Evolutionary conservation across 2,113 vertebrate species (phyloP).

Genomic region (Nycticebus coucang): DNA sequence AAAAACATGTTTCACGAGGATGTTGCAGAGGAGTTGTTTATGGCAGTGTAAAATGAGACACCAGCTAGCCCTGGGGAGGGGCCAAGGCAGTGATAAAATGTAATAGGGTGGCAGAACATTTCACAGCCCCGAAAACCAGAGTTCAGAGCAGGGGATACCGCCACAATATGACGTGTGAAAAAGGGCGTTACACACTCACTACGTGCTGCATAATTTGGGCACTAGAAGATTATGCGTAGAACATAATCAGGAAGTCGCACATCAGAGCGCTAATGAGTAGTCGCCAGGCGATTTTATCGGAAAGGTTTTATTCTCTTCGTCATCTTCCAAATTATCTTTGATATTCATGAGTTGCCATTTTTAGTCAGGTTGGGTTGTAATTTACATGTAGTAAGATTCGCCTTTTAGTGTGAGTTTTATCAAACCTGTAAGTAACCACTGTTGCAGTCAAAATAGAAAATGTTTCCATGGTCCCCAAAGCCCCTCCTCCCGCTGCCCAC

Average conservation of each 20-base stretch:
- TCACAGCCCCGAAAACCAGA: neutral
- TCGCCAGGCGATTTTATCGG: neutral
- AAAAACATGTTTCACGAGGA: slow-evolving; percentile 68
- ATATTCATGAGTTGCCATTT: neutral
- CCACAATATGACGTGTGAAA: fast-evolving
- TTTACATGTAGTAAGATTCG: neutral
- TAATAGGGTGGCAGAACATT: fast-evolving
- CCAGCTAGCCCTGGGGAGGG: fast-evolving
- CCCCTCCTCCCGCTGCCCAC: neutral
- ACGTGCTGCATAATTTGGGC: too few species aligned
- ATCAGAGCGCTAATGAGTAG: neutral
- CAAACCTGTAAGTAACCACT: too few species aligned
- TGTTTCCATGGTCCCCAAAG: neutral
- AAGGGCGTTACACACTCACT: neutral
- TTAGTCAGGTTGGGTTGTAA: neutral
- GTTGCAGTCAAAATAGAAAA: neutral
- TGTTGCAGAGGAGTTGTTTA: slow-evolving; percentile 54
- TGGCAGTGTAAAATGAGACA: neutral
- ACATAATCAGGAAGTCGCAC: neutral
- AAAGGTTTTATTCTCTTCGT: neutral
- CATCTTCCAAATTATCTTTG: neutral
- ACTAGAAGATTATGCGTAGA: neutral
- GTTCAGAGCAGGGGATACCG: neutral
- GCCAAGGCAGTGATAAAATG: fast-evolving
- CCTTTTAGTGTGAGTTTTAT: neutral